These are phyloP conservation scores for Planococcus citri DNA, from an alignment of 1,140 invertebrate species.

Conservation along the genomic window DNA sequence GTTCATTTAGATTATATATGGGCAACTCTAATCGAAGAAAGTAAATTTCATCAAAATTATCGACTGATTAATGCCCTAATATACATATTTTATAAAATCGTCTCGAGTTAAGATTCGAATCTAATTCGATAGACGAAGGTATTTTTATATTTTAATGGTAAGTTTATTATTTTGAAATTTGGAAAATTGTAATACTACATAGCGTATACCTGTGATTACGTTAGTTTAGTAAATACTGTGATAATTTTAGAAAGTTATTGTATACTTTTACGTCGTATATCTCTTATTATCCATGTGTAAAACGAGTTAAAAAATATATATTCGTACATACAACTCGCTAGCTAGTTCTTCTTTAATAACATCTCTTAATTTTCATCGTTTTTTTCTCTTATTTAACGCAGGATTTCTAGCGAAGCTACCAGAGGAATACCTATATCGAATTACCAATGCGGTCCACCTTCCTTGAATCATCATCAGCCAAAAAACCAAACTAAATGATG, in stretches of 20 bases:
- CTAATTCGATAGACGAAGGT: neutral
- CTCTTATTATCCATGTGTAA: neutral
- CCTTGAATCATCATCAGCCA: neutral
- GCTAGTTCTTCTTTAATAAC: too few relatives aligned
- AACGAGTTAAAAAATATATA: neutral
- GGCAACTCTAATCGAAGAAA: too few relatives aligned
- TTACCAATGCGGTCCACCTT: neutral
- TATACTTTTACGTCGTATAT: neutral
- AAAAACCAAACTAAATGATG: neutral
- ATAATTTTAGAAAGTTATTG: slow-evolving; percentile 8
- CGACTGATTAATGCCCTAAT: neutral
- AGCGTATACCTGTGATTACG: slow-evolving; percentile 13
- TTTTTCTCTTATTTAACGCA: neutral
- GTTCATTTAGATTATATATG: too few relatives aligned
- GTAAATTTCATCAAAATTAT: neutral
- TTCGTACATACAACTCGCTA: too few relatives aligned
- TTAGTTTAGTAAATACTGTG: slow-evolving; percentile 16
- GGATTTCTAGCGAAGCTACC: neutral
- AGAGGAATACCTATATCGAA: neutral
- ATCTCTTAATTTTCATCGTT: too few relatives aligned
- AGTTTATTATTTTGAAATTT: too few relatives aligned
- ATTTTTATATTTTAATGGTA: neutral
- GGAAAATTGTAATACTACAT: neutral
- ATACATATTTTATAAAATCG: too few relatives aligned
- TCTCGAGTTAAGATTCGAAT: neutral